Evolutionary conservation across 2,888 invertebrate genomes (phyloP), one percentile per base, ranked within the genome.

Genomic region (Cryptocephalus moraei): DNA sequence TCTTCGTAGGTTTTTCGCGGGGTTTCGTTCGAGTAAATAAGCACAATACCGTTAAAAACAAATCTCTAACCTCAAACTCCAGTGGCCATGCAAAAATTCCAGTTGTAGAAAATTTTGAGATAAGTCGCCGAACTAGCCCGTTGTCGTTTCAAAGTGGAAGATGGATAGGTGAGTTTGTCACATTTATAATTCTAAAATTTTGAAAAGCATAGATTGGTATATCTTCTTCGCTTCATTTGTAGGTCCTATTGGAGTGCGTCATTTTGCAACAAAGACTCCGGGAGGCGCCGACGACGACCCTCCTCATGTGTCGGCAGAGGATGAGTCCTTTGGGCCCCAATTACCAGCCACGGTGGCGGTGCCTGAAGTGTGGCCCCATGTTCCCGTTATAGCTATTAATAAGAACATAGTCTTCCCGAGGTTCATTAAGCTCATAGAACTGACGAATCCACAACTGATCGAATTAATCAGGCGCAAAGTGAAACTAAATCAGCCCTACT

Each of bases 351-450:
- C 93, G 0, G 87, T 94, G 41, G 87, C 89, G 11, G 89, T 99
- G 32, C 97, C 97, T 1, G 96, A 96, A 68, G 85, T 90, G 9
- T 96, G 94, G 88, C 97, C 99, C 0, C 86, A 90, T 67, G 84
- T 99, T 13, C 99, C 99, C 3, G 84, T 97, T 8, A 86, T 99
- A 57, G 93, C 96, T 0, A 89, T 97, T 54, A 86, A 79, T 62
- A 81, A 94, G 57, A 92, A 95, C 74, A 96, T 97, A 4, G 89
- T 99, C 1, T 99, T 99, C 74, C 99, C 99, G 13, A 82, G 92
- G 58, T 99, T 99, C 70, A 94, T 97, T 58, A 99, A 99, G 74
- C 81, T 99, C 57, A 83, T 99, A 53, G 97, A 97, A 79, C 75
- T 96, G 39, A 81, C 86, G 33, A 88, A 96, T 72, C 88, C 91